A percentile compares a stretch with the other conserved stretches of the same genome.
Conservation (phyloP, 1,140 invertebrate species). For the Leucophenga varia region DNA sequence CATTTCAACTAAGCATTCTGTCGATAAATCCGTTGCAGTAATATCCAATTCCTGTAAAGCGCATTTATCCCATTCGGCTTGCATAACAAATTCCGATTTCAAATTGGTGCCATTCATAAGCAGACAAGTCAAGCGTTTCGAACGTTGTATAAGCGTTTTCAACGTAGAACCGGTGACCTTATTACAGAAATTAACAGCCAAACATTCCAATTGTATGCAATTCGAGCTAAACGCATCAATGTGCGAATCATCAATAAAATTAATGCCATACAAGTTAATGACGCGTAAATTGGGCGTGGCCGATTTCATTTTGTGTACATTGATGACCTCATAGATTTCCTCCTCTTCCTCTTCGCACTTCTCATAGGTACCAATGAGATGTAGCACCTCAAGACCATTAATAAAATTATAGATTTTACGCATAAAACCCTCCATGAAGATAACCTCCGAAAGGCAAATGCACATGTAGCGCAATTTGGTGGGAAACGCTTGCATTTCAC, state of each 20-base stretch:
- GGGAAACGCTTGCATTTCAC: slow-evolving; percentile 96
- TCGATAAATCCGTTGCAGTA: slow-evolving; percentile 92
- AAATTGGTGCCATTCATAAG: slow-evolving; percentile 95
- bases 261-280: slow-evolving; percentile 96
- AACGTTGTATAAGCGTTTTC: slow-evolving; percentile 91
- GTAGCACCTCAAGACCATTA: slow-evolving; percentile 96
- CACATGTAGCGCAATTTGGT: slow-evolving; percentile 97
- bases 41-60: slow-evolving; percentile 92
- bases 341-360: slow-evolving; percentile 99
- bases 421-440: slow-evolving; percentile 99
- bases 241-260: slow-evolving; percentile 98
- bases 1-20: slow-evolving; percentile 92
- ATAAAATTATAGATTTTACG: slow-evolving; percentile 99
- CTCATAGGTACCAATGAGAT: slow-evolving; percentile 98
- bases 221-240: slow-evolving; percentile 97
- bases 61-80: slow-evolving; percentile 95
- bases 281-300: slow-evolving; percentile 93
- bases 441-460: slow-evolving; percentile 97
- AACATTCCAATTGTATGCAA: slow-evolving; percentile 92
- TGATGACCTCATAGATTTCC: slow-evolving; percentile 99
- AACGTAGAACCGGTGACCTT: slow-evolving; percentile 97
- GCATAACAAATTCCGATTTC: slow-evolving; percentile 86
- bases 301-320: slow-evolving; percentile 97
- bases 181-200: slow-evolving; percentile 95
- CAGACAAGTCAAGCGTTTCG: slow-evolving; percentile 86